Evolutionary conservation across 2,797 vertebrate species (phyloP), one percentile per base, ranked within the genome.

Genomic region (Otolemur crassicaudatus): DNA sequence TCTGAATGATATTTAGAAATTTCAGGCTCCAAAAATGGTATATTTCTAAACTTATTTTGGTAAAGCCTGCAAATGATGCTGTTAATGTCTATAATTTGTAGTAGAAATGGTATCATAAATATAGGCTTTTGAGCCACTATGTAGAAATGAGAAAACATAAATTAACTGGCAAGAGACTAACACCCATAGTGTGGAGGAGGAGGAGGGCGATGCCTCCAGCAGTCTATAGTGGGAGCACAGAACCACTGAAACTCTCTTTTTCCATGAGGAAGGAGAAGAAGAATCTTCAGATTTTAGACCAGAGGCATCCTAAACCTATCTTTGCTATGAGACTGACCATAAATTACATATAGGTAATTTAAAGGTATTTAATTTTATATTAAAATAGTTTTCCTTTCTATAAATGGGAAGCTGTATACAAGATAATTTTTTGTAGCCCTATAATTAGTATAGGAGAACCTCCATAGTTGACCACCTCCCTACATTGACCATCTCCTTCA

Each of bases 171-270:
- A 80, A 63, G 14, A 87, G 1, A 14, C 2, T 29, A 31, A 87
- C 72, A 73, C 5, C 40, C 29, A 12, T 2, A n/a, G 9, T 31
- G 3, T 2, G 5, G 3, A 3, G 7, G 0, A 31, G 7, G 0
- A 31, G 53, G 43, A 46, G 2, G 2, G 0, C 0, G 25, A 16
- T 10, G 12, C 3, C 40, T 53, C 0, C 2, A 3, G 20, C 8
- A 10, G 27, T 29, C 14, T 3, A 7, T 12, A 37, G 25, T 3
- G 34, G 9, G 6, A 67, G 3, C 29, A 29, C 4, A 63, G 22
- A 91, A 5, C 3, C 37, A 5, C 0, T 16, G 1, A 49, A 29
- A 29, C 1, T 49, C 6, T 43, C n/a, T 7, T 58, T 82, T 77
- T 16, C 37, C 11, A 40, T 0, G 17, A 43, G 11, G 0, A 1